Evolutionary conservation across 2,888 invertebrate genomes (phyloP), one percentile per base, ranked within the genome.

Genomic region (Dynastes maya): DNA sequence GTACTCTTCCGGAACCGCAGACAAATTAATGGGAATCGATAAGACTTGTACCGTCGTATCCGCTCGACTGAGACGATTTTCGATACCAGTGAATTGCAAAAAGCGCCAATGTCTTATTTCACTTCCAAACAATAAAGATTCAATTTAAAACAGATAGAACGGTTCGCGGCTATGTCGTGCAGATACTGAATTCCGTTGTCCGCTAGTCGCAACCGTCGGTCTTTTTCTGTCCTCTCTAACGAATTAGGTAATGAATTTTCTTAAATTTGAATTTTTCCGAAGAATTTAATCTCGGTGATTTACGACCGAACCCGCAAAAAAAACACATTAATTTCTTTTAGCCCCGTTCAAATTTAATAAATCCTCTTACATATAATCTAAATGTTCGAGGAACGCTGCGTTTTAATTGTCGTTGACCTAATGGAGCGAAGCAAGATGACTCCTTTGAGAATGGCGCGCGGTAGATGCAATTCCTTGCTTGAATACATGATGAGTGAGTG

Each of bases 21-120:
- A 78, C 72, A 74, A 78, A 78, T 78, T 78, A 78, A 78, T 78
- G 68, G 72, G 49, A 45, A 72, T 72, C 72, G 58, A 72, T 72
- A 72, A 58, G 51, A 58, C n/a, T 58, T 58, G 55, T 58, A 58
- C 55, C 55, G 55, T 58, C 55, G 55, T 58, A 58, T 29, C 49
- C 51, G 29, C 9, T 22, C 55, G n/a, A 58, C 55, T 58, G 55
- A 11, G 68, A 13, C 68, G 22, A 29, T 27, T 68, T 68, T 68
- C 68, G 68, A 68, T 68, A 51, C 27, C 22, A 22, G 8, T 2
- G 61, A 58, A 58, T 72, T 58, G 58, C 40, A 72, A 72, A 72
- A 37, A 71, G 37, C 51, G 58, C 22, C 37, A 49, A 27, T 67
- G 22, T 27, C 72, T 72, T 72, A 72, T 72, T 72, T 58, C 72